Base-by-base conservation (phyloP, 2,888 invertebrate species). In the Troides helena region DNA sequence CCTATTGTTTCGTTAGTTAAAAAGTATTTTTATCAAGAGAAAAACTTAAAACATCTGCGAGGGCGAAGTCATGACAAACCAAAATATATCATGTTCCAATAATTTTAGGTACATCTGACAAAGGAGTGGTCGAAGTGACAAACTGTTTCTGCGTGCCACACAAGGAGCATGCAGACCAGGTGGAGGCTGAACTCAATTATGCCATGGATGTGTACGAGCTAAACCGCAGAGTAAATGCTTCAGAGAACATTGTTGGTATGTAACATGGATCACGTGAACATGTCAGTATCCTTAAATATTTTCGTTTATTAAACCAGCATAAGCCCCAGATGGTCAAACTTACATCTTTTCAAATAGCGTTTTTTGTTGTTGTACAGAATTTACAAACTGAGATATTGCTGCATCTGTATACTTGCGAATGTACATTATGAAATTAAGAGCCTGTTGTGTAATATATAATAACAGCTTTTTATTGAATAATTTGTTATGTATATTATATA, bases 61-160 rank as follows among this genome's bases (percentile, higher is more conserved):
- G 17, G 5, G n/a, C 14, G 6, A 6, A 53, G 30, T 30, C 4
- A 30, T 30, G 5, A 30, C 30, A 30, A 30, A 30, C 4, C 30
- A 39, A 39, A 39, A 39, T 39, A 10, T 39, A 10, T 39, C 10
- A 39, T 10, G 39, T 39, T 39, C 2, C 1, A 8, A 39, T 10
- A 39, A 39, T 39, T 39, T 39, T 10, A 98, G 98, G 98, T 67
- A 95, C 96, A 56, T 95, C 95, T 59, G 98, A 98, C 80, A 98
- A 98, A 88, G 98, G 98, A 70, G 95, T 97, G 70, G 97, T 99
- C 67, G 99, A 99, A 93, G 98, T 99, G 60, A 99, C 99, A 18
- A 99, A 99, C 85, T 99, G 99, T 86, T 99, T 99, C 92, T 98
- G 99, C 83, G 99, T 99, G 64, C 99, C 99, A 0, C 99, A 99